A percentile compares a stretch with the other conserved stretches of the same genome.
These are phyloP conservation scores for Meloidogyne floridensis DNA, from an alignment of 1,140 invertebrate species.

Conservation along the genomic window DNA sequence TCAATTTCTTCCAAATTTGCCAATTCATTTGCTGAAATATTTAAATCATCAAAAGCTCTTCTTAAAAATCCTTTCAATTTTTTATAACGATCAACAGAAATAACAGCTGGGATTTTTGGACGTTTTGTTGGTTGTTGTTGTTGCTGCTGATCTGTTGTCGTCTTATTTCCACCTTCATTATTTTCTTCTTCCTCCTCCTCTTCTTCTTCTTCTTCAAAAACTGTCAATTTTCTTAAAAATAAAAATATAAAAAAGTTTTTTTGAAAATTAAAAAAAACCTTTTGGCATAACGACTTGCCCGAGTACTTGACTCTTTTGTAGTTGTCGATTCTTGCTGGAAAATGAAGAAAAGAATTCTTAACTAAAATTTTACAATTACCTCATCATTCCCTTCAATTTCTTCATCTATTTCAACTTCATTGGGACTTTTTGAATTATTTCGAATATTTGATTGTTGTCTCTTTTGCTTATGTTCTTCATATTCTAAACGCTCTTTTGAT, in stretches of 20 bases:
- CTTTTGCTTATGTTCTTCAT: constrained; percentile 33
- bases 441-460: constrained; percentile 6
- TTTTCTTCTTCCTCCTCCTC: background rate
- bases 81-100: constrained; percentile 61
- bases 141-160: background rate
- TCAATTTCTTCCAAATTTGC: constrained; percentile 42
- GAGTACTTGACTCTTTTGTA: constrained; percentile 10
- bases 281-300: constrained; percentile 29
- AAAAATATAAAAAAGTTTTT: background rate
- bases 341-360: background rate
- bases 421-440: constrained; percentile 5
- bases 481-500: constrained; percentile 50
- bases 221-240: constrained; percentile 24
- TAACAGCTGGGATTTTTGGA: constrained; percentile 37
- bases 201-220: constrained; percentile 13
- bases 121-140: constrained; percentile 19
- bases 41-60: constrained; percentile 55
- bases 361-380: background rate
- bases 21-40: constrained; percentile 26
- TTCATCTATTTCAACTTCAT: constrained; percentile 44
- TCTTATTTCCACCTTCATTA: background rate
- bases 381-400: constrained; percentile 44
- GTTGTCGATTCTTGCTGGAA: constrained; percentile 9
- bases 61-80: constrained; percentile 55
- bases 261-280: constrained; percentile 10